These are phyloP conservation scores for Damaliscus lunatus DNA, from an alignment of 2,113 vertebrate genomes.

Conservation along the genomic window DNA sequence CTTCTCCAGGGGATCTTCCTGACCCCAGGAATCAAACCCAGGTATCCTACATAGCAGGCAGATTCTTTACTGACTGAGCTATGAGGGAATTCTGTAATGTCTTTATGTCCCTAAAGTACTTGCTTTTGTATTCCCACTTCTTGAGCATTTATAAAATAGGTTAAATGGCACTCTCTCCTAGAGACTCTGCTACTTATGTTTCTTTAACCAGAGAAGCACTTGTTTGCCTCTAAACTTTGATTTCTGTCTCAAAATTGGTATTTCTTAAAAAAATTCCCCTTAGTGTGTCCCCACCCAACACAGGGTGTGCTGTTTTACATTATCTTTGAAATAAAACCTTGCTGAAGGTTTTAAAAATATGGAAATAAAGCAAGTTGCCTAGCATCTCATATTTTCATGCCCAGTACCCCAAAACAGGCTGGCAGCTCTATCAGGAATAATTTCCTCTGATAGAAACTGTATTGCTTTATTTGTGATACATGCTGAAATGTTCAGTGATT, in stretches of 20 bases:
- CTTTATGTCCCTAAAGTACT: background rate
- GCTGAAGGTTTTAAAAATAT: background rate
- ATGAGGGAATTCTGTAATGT: background rate
- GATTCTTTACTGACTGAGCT: background rate
- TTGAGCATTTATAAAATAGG: background rate
- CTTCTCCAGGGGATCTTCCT: background rate
- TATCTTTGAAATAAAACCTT: slow-evolving; percentile 33
- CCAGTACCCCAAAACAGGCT: background rate
- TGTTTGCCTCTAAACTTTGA: background rate
- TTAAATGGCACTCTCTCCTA: background rate
- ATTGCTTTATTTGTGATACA: slow-evolving; percentile 26
- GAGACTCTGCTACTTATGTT: background rate
- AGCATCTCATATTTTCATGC: background rate
- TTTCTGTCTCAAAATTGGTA: background rate
- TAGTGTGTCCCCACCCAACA: background rate
- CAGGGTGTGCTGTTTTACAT: background rate
- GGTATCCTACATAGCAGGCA: background rate
- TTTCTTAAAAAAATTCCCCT: background rate
- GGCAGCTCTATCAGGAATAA: slow-evolving; percentile 9
- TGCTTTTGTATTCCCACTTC: background rate
- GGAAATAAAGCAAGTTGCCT: background rate
- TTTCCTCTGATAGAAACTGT: slow-evolving; percentile 27
- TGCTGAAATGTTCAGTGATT: slow-evolving; percentile 51
- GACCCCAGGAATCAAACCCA: background rate
- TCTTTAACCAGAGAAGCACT: slow-evolving; percentile 5